phyloP scores from a whole-genome alignment of 1,140 invertebrate species.

The Neotoxoptera formosana region DNA sequence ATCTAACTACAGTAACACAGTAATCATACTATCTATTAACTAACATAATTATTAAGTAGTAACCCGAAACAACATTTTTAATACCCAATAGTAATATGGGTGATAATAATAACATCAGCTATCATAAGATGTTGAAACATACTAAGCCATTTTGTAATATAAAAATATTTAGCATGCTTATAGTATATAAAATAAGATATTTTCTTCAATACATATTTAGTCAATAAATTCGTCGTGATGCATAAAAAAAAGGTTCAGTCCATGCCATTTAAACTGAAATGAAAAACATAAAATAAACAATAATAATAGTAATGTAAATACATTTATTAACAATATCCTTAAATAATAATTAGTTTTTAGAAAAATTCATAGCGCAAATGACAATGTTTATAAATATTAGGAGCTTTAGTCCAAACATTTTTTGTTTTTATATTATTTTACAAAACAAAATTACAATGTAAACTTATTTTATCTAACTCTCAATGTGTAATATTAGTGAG shows the following conservation, averaged over 20 bases:
- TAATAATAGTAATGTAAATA: background rate
- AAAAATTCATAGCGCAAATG: background rate
- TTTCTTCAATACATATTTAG: constrained; percentile 18
- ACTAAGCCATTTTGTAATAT: background rate
- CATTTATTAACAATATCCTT: background rate
- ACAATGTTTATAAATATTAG: background rate
- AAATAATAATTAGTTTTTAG: background rate
- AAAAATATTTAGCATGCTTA: background rate
- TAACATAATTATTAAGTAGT: background rate
- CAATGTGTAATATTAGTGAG: background rate
- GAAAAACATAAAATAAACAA: constrained; percentile 35
- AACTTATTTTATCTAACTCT: background rate
- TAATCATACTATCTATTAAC: constrained; percentile 3
- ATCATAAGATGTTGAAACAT: background rate
- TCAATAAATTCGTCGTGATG: background rate
- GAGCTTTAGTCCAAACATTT: background rate
- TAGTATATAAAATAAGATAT: constrained; percentile 2
- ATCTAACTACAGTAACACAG: background rate
- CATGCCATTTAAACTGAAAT: constrained; percentile 47
- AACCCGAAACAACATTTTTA: background rate
- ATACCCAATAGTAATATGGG: background rate
- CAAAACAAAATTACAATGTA: background rate
- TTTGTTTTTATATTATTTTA: background rate
- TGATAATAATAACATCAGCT: background rate
- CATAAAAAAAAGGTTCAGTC: constrained; percentile 5